phyloP scores from a whole-genome alignment of 1,140 invertebrate genomes.

The Caerostris darwini region DNA sequence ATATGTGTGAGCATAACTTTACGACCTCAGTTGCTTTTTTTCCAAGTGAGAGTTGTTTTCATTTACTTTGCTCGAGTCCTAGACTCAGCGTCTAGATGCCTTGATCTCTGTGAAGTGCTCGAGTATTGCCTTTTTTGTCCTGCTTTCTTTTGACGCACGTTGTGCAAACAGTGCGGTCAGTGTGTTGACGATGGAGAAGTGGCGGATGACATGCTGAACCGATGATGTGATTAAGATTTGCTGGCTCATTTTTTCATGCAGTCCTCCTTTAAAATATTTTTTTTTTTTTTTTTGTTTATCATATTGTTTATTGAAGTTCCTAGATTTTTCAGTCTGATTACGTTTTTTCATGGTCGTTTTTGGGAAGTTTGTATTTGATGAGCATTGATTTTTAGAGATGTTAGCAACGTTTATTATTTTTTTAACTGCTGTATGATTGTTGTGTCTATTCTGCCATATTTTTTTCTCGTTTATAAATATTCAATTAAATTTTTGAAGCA shows the following conservation, averaged over 20 bases:
- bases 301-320: too few species aligned
- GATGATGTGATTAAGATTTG: background rate
- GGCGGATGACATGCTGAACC: background rate
- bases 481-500: too few species aligned
- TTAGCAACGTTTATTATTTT: too few species aligned
- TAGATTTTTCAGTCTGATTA: too few species aligned
- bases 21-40: background rate
- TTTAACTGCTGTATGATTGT: too few species aligned
- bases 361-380: too few species aligned
- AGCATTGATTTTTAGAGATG: too few species aligned
- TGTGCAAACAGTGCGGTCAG: background rate
- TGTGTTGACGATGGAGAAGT: background rate
- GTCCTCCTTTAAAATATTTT: background rate
- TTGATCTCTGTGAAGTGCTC: background rate
- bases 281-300: background rate
- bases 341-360: too few species aligned
- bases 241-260: background rate
- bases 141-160: background rate
- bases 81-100: constrained; percentile 2
- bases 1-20: background rate
- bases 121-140: constrained; percentile 17
- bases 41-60: background rate
- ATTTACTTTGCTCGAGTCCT: background rate
- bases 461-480: too few species aligned
- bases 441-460: too few species aligned